Evolutionary conservation across 2,113 vertebrate species (phyloP), one percentile per base, ranked within the genome.

Genomic region (Ochotona princeps): DNA sequence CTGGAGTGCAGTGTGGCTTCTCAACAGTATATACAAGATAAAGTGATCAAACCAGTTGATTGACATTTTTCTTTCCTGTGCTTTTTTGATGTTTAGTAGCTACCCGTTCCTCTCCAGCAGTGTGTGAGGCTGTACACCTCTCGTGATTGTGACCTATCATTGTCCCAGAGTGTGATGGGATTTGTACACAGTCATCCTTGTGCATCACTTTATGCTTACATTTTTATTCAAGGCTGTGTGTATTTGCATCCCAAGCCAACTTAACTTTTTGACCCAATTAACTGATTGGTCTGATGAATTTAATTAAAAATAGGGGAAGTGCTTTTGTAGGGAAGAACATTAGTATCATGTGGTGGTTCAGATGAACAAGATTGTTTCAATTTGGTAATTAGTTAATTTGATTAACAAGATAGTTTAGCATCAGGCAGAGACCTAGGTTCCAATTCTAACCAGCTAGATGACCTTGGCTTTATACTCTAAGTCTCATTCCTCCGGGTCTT

Each of bases 191-290:
- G 54, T 57, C 54, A 57, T 57, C 54, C 14, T 14, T 18, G 54
- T 57, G 54, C 15, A 57, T 57, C 54, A 17, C 54, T 21, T 87
- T 67, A 65, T 57, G 21, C 81, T 82, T 83, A 17, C 12, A 5
- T 84, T 94, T 95, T 94, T 54, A 87, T 78, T 75, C 35, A 69
- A 89, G 44, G 57, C 57, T 85, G 95, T 94, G 80, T 87, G 80
- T 86, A n/a, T 1, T 38, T 73, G 81, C 47, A 57, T 90, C 65
- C 30, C 72, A 74, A 96, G 66, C 92, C 89, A 94, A 26, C 72
- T 89, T 94, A 96, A 93, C 91, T 96, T 96, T 96, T 93, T 94
- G 94, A 96, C 94, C 91, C 87, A 96, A 90, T 96, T 97, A 97
- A 84, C 91, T 91, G 84, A 96, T 94, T 97, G 92, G 89, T 85